Evolutionary conservation across 2,888 invertebrate species (phyloP).

Genomic region (Clusia tigrina): DNA sequence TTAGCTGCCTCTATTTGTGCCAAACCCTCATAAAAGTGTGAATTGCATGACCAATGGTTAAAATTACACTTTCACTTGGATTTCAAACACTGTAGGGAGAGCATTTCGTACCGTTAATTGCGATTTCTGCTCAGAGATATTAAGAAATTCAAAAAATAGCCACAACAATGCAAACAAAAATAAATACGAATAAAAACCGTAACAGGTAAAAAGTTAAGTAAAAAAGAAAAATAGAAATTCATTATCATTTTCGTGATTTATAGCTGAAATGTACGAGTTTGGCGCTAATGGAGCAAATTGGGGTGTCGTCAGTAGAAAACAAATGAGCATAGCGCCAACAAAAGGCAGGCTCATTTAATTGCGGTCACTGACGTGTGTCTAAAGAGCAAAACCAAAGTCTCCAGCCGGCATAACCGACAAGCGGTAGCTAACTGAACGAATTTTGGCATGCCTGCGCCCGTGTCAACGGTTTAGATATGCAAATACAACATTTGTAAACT

Average conservation of each 20-base stretch:
- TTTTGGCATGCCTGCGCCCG: no score
- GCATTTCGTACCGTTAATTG: conserved; percentile 11
- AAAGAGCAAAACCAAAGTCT: no score
- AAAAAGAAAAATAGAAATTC: conserved; percentile 15
- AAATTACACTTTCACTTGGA: conserved; percentile 29
- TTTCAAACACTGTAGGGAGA: conserved; percentile 24
- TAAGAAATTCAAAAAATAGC: conserved; percentile 4
- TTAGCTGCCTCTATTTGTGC: no score
- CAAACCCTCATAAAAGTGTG: no score
- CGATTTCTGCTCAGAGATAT: neutral
- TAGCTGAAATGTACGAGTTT: conserved; percentile 1
- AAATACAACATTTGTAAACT: no score
- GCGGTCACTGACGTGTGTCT: no score
- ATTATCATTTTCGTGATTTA: conserved; percentile 23
- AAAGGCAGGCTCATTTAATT: no score
- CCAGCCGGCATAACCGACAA: no score
- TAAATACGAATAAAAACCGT: neutral
- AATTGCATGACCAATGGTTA: neutral
- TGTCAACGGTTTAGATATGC: no score
- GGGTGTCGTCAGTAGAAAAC: no score
- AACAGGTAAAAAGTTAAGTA: neutral
- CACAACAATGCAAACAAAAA: conserved; percentile 12
- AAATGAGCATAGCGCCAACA: no score
- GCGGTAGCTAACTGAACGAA: no score
- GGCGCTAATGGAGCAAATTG: neutral